Base-by-base conservation (phyloP, 2,888 invertebrate genomes). In the Barypeithes pellucidus region DNA sequence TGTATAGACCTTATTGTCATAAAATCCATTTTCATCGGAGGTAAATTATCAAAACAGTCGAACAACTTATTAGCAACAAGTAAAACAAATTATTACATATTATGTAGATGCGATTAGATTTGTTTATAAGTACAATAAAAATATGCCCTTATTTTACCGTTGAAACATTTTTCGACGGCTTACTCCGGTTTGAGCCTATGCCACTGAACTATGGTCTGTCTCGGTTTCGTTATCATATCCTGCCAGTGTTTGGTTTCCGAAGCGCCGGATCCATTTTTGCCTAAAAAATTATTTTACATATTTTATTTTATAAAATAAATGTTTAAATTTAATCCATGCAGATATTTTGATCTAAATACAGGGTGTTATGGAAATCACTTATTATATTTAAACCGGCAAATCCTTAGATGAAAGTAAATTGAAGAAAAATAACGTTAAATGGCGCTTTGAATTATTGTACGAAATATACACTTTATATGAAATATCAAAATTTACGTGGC, bases 171-270 rank as follows among this genome's bases (percentile, higher is more conserved):
- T 29, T 20, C 45, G 33, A 45, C 45, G 29, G 47, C 81, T 91
- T 95, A 95, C 86, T 95, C 95, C 24, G 96, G 95, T 86, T 98
- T 98, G 84, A 98, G 90, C 86, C 97, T 93, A 88, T 98, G 98
- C 98, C 98, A 98, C 86, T 97, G 97, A 60, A 97, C 95, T 82
- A 97, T 95, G 81, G 95, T 96, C 88, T 98, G 97, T 79, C 97
- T 89, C 20, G 97, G 97, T 87, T 98, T 98, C 75, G 96, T 95
- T 80, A 98, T 96, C 98, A 98, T 98, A 85, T 98, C 98, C 83
- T 97, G 97, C 98, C 98, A 98, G 86, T 98, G 98, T 85, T 97
- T 97, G 41, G 96, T 96, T 87, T 98, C 98, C 68, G 95, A 93
- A 16, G 97, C 97, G 0, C 98, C 98, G 66, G 96, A 97, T 11